Evolutionary conservation across 2,797 vertebrate species (phyloP).

Genomic region (Petrocephalus schoutedeni): DNA sequence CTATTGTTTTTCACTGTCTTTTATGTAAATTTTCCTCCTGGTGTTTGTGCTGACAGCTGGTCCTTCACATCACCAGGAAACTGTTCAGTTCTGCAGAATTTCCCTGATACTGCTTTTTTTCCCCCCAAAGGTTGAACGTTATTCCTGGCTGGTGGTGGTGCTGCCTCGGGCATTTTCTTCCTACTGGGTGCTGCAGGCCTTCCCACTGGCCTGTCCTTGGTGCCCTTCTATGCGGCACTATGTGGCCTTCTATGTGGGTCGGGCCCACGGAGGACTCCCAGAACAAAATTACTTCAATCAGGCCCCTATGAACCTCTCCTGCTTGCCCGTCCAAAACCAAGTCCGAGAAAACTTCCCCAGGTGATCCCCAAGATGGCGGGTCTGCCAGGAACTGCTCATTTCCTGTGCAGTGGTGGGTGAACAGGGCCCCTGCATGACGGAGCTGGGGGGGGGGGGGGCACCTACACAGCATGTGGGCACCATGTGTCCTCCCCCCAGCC

Average conservation of each 20-base stretch:
- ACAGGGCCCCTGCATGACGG: slow-evolving; percentile 78
- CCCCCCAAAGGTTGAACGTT: not conserved
- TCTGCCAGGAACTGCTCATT: slow-evolving; percentile 71
- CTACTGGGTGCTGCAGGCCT: slow-evolving; percentile 80
- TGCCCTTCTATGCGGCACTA: slow-evolving; percentile 79
- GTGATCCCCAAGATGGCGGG: slow-evolving; percentile 77
- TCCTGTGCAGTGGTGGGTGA: slow-evolving; percentile 68
- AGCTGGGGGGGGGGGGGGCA: slow-evolving; percentile 60
- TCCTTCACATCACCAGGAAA: not conserved
- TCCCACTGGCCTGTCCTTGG: slow-evolving; percentile 70
- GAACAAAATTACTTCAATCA: not conserved
- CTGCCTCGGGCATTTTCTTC: slow-evolving; percentile 67
- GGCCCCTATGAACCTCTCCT: not conserved
- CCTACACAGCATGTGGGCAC: slow-evolving; percentile 84
- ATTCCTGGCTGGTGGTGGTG: slow-evolving; percentile 71
- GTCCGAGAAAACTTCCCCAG: slow-evolving; percentile 39
- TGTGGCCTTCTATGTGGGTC: slow-evolving; percentile 49
- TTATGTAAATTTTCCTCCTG: not conserved
- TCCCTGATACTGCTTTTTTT: not conserved
- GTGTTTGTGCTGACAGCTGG: not conserved
- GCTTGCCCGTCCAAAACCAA: not conserved
- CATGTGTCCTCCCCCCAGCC: slow-evolving; percentile 78
- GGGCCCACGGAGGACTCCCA: slow-evolving; percentile 30
- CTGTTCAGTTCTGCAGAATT: not conserved
- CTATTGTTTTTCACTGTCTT: not conserved